Evolutionary conservation across 1,140 invertebrate species (phyloP).

Genomic region (Eueides isabella): DNA sequence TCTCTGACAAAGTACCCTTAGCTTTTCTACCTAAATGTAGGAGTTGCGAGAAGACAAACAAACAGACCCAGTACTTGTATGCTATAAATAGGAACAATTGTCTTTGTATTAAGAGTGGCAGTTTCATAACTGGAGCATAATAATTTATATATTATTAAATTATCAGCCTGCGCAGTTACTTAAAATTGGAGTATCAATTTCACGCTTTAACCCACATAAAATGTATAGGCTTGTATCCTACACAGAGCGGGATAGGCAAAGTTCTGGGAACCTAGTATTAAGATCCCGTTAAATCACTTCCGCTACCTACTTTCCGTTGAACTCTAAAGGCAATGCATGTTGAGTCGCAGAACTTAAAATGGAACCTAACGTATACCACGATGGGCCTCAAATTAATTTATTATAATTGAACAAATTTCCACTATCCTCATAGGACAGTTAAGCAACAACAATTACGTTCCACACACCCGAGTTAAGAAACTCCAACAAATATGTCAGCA

Average conservation of each 20-base stretch:
- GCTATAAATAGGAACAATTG: conserved; percentile 2
- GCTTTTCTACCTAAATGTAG: background rate
- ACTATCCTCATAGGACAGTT: background rate
- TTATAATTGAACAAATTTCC: background rate
- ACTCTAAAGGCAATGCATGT: no score
- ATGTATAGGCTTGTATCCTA: no score
- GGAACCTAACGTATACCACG: no score
- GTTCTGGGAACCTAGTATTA: no score
- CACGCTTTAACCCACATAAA: background rate
- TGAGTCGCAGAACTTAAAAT: no score
- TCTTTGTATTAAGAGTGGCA: background rate
- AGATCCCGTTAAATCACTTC: no score
- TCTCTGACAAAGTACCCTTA: background rate
- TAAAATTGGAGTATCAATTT: background rate
- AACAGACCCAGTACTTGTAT: conserved; percentile 16
- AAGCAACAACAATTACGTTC: background rate
- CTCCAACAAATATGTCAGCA: background rate
- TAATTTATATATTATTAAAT: conserved; percentile 9
- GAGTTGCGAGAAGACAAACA: background rate
- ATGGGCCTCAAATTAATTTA: no score
- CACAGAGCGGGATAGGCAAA: no score
- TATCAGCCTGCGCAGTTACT: background rate
- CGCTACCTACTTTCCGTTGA: no score
- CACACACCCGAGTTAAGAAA: background rate
- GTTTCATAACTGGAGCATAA: conserved; percentile 7